phyloP scores from a whole-genome alignment of 2,888 invertebrate species.

The Hesperia comma region DNA sequence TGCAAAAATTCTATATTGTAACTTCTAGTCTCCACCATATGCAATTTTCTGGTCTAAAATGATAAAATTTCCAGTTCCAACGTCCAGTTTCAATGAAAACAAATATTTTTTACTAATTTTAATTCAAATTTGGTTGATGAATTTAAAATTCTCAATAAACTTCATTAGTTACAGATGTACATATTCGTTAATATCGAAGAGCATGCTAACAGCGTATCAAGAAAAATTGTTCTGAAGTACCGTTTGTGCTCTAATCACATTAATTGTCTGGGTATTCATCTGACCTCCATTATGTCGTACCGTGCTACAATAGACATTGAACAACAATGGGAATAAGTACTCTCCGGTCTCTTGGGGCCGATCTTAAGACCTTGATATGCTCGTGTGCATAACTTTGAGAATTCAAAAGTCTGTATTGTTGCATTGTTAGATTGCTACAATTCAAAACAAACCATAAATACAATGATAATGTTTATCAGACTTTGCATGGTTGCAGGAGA shows the following conservation, averaged over 20 bases:
- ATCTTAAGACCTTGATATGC: conserved; percentile 43
- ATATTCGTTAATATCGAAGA: conserved; percentile 12
- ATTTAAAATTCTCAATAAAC: no score
- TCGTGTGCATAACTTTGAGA: conserved; percentile 35
- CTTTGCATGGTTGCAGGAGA: background rate
- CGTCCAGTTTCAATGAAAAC: no score
- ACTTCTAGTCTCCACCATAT: no score
- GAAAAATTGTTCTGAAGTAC: conserved; percentile 53
- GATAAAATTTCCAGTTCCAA: no score
- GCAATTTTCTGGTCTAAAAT: no score
- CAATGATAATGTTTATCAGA: background rate
- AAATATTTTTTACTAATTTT: no score
- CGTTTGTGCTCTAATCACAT: conserved; percentile 62
- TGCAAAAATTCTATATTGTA: no score
- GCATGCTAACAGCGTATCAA: conserved; percentile 44
- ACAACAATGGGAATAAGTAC: conserved; percentile 68
- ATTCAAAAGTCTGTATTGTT: conserved; percentile 24
- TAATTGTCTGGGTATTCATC: conserved; percentile 64
- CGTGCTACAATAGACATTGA: conserved; percentile 65
- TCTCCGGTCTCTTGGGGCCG: conserved; percentile 57
- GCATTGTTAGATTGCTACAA: conserved; percentile 17
- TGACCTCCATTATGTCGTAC: conserved; percentile 66
- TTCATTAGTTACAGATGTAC: no score
- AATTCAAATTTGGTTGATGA: no score
- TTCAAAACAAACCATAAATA: conserved; percentile 16